A percentile compares a stretch with the other conserved stretches of the same genome.
phyloP scores from a whole-genome alignment of 1,140 invertebrate genomes.

The Atta colombica region DNA sequence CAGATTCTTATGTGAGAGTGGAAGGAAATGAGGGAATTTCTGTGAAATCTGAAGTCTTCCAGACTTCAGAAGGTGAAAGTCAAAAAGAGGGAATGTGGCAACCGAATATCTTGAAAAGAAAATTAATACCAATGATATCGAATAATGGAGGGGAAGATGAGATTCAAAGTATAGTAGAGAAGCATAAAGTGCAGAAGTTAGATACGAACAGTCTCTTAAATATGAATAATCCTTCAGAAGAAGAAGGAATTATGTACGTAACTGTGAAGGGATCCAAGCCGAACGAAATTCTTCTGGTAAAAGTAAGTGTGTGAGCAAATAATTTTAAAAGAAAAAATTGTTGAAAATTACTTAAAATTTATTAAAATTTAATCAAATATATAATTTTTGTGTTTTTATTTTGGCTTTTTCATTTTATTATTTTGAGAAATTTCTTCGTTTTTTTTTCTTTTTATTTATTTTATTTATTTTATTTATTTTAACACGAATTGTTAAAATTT shows the following conservation, averaged over 20 bases:
- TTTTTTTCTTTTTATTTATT: neutral
- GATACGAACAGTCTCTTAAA: constrained; percentile 80
- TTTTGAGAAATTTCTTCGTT: neutral
- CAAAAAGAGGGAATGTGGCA: constrained; percentile 67
- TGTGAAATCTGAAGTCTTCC: neutral
- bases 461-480: neutral
- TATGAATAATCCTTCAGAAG: constrained; percentile 76
- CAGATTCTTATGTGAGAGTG: constrained; percentile 76
- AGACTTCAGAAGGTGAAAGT: constrained; percentile 52
- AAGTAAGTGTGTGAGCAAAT: constrained; percentile 70
- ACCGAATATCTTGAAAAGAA: constrained; percentile 80
- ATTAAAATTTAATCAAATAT: neutral
- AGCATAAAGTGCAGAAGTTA: constrained; percentile 79
- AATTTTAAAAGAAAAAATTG: neutral
- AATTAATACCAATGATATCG: constrained; percentile 52
- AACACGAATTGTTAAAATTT: neutral
- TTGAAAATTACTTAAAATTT: constrained; percentile 3
- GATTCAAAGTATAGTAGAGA: constrained; percentile 29
- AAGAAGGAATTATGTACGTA: constrained; percentile 85
- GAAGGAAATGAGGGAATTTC: constrained; percentile 39
- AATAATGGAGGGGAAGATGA: constrained; percentile 32
- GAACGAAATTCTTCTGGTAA: constrained; percentile 84
- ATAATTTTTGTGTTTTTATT: neutral
- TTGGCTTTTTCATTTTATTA: neutral
- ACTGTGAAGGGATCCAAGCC: constrained; percentile 85